These are phyloP conservation scores for Drosophila kikkawai DNA, from an alignment of 1,140 invertebrate genomes.

Conservation along the genomic window DNA sequence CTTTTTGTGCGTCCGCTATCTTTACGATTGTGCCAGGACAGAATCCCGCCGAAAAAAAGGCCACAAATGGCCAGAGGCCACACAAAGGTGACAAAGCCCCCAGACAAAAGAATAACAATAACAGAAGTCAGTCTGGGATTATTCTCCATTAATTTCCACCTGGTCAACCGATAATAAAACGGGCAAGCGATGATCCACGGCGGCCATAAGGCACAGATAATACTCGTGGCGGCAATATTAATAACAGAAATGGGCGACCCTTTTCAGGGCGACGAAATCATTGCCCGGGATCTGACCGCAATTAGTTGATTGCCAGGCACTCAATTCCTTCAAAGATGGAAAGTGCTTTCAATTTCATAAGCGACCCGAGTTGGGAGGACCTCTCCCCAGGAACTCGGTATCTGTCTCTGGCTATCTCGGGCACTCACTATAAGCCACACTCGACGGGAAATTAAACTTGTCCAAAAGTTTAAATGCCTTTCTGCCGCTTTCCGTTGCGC, in stretches of 20 bases:
- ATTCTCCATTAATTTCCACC: constrained; percentile 80
- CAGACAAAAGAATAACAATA: constrained; percentile 27
- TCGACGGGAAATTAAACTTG: constrained; percentile 81
- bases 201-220: constrained; percentile 62
- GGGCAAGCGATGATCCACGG: constrained; percentile 34
- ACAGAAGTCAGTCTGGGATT: constrained; percentile 61
- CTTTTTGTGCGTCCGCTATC: constrained; percentile 58
- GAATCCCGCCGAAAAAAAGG: constrained; percentile 53
- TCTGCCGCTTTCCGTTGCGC: constrained; percentile 70
- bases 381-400: constrained; percentile 12
- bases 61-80: constrained; percentile 24
- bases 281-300: constrained; percentile 45
- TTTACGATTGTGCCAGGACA: constrained; percentile 63
- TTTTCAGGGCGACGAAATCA: constrained; percentile 23
- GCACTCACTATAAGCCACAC: constrained; percentile 44
- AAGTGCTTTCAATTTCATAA: constrained; percentile 79
- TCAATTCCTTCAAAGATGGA: constrained; percentile 72
- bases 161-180: constrained; percentile 67
- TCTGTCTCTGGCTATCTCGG: constrained; percentile 30
- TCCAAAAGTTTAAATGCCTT: constrained; percentile 81
- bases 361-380: constrained; percentile 6
- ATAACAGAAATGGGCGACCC: constrained; percentile 38
- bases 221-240: constrained; percentile 58
- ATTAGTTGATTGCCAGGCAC: constrained; percentile 75
- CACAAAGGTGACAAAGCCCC: constrained; percentile 43